Percentiles rank a stretch among this genome's conserved stretches.
Conservation (phyloP, 2,797 vertebrate genomes). For the Scyliorhinus canicula region DNA sequence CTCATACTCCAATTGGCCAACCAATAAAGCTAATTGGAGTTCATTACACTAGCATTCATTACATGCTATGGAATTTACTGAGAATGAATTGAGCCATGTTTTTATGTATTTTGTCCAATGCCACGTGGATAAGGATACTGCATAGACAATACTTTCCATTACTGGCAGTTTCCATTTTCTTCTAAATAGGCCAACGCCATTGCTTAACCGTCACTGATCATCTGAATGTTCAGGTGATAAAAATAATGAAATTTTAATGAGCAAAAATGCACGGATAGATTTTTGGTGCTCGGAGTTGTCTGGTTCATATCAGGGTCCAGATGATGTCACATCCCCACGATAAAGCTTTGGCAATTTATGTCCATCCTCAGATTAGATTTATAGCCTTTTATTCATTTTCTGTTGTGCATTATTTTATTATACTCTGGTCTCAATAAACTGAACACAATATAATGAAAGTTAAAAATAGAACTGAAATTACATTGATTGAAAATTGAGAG, state of each 20-base stretch:
- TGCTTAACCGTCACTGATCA: neutral
- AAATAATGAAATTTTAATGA: neutral
- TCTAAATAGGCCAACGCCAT: neutral
- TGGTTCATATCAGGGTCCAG: neutral
- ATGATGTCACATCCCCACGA: neutral
- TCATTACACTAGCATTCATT: no score
- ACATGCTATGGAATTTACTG: neutral
- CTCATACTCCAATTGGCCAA: no score
- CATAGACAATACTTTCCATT: neutral
- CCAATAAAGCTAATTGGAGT: no score
- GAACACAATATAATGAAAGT: slow-evolving; percentile 19
- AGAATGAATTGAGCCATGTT: neutral
- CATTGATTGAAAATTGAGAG: slow-evolving; percentile 24
- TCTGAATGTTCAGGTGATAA: neutral
- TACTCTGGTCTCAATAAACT: slow-evolving; percentile 6
- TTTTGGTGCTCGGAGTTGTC: neutral
- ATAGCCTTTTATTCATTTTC: slow-evolving; percentile 20
- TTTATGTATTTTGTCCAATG: neutral
- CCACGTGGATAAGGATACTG: neutral
- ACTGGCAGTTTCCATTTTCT: neutral
- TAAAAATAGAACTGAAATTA: slow-evolving; percentile 16
- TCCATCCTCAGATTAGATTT: neutral
- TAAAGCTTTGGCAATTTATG: slow-evolving; percentile 8
- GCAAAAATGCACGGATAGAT: neutral
- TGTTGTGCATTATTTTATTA: neutral